Conservation (phyloP, 2,113 vertebrate genomes). For the Mus spicilegus region DNA sequence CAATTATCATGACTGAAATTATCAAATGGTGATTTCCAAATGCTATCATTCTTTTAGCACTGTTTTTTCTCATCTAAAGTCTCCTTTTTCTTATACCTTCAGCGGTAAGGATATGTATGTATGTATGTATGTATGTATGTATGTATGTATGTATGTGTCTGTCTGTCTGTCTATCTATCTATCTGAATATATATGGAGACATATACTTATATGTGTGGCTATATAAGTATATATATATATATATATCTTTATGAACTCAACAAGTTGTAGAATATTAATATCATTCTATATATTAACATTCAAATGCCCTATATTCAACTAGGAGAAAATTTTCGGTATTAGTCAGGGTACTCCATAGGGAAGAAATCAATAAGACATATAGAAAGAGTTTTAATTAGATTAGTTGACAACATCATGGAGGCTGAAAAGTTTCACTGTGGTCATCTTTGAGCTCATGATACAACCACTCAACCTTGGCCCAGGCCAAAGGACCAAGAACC, state of each 20-base stretch:
- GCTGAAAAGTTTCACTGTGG: background rate
- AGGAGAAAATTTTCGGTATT: conserved; percentile 1
- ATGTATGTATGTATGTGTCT: background rate
- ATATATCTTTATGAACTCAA: background rate
- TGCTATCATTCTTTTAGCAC: conserved; percentile 22
- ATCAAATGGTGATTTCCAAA: conserved; percentile 45
- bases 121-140: background rate
- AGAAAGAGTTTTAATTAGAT: background rate
- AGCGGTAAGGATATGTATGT: background rate
- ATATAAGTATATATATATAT: background rate
- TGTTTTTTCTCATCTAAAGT: conserved; percentile 16
- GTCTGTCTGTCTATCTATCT: background rate
- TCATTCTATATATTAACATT: conserved; percentile 49
- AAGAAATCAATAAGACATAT: background rate
- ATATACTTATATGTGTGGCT: background rate
- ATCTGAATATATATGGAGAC: background rate
- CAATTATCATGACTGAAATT: background rate
- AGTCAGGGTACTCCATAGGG: background rate
- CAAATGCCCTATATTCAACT: conserved; percentile 8
- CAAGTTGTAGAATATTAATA: conserved; percentile 11
- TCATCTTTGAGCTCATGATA: background rate
- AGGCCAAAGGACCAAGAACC: background rate
- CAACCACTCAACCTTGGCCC: background rate
- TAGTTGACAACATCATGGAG: background rate
- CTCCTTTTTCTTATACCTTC: background rate